Conservation (phyloP, 1,140 invertebrate genomes). For the Hetaerina americana region DNA sequence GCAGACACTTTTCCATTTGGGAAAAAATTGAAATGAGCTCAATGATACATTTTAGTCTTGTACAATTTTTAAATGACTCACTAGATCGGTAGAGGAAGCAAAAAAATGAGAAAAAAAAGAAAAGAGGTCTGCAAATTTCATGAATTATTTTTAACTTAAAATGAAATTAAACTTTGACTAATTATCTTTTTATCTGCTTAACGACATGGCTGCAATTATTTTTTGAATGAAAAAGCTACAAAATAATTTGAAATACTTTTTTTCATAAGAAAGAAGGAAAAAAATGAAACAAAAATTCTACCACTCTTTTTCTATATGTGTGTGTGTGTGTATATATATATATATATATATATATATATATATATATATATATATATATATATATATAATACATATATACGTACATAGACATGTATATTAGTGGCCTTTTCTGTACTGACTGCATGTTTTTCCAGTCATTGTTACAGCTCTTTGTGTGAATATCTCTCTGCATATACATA, state of each 20-base stretch:
- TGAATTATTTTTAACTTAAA: not conserved
- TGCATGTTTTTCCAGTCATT: not conserved
- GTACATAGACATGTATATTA: too few relatives aligned
- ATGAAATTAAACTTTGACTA: not conserved
- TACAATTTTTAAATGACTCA: too few relatives aligned
- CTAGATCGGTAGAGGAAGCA: too few relatives aligned
- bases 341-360: too few relatives aligned
- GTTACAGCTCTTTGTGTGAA: not conserved
- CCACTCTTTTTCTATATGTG: too few relatives aligned
- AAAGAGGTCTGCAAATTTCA: not conserved
- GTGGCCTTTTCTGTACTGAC: not conserved
- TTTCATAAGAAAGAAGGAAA: not conserved
- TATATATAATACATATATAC: too few relatives aligned
- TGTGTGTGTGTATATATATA: too few relatives aligned
- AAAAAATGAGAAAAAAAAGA: too few relatives aligned
- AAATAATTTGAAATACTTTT: not conserved
- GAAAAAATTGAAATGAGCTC: too few relatives aligned
- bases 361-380: too few relatives aligned
- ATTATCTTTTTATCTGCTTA: not conserved
- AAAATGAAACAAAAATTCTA: not conserved
- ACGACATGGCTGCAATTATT: not conserved
- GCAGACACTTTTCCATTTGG: too few relatives aligned
- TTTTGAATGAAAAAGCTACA: not conserved
- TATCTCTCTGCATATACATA: not conserved
- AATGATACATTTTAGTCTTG: too few relatives aligned